Base-by-base conservation (phyloP, 2,797 vertebrate genomes). In the Perodicticus potto region DNA sequence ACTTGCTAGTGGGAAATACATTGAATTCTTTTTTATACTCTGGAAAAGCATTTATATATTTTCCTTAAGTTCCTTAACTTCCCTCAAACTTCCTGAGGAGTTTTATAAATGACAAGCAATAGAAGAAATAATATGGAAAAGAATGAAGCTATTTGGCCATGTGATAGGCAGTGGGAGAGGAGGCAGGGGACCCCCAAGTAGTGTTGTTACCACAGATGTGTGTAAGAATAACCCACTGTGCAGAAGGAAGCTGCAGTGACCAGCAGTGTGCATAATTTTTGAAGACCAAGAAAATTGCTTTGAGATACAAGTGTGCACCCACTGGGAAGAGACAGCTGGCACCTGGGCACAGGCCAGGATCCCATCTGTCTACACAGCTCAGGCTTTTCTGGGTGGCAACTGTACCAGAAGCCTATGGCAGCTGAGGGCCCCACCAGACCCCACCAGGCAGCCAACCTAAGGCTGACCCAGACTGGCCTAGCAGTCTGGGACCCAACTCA, bases 21-120 rank as follows among this genome's bases (percentile, higher is more conserved):
- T 16, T n/a, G 32, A 84, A 72, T 92, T 80, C 83, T 94, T 91
- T 86, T 91, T 86, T 70, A 55, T 57, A 20, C 83, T 83, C 92
- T 92, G 96, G 76, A 89, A 96, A 97, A 95, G 34, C 40, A 78
- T 85, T 95, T 93, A 80, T 73, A 94, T 43, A 49, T 74, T 70
- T 86, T 94, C 76, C 81, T 81, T 96, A 63, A 92, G 78, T 91
- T 88, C 77, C 49, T 89, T 82, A 72, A 77, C 20, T 40, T 93
- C 86, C 59, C 89, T 93, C 43, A 63, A 80, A 45, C 84, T 88
- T 96, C 77, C 82, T 53, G 82, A 92, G 82, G 63, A 93, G 43
- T 65, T 93, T 86, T 78, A 13, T 70, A 96, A 32, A 29, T 73
- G 69, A 95, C 69, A 81, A 69, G 78, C 55, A 73, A 74, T 32